Conservation (phyloP, 2,888 invertebrate genomes). For the Cantharis lateralis region DNA sequence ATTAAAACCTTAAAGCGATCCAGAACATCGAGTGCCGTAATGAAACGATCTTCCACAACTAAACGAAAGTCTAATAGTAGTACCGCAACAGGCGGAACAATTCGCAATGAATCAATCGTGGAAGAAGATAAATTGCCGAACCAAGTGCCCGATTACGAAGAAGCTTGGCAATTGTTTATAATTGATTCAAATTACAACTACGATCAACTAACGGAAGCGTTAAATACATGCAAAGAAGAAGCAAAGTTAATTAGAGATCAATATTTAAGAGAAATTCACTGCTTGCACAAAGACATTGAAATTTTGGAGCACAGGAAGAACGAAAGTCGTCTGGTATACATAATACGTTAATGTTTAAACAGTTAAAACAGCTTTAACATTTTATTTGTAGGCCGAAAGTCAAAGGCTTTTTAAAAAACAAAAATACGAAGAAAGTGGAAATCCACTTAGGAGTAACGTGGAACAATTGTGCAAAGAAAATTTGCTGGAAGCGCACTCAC, state of each 20-base stretch:
- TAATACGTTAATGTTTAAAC: background rate
- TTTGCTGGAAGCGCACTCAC: constrained; percentile 33
- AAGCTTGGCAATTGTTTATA: constrained; percentile 39
- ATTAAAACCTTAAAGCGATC: constrained; percentile 6
- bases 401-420: constrained; percentile 25
- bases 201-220: constrained; percentile 22
- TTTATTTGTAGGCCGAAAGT: constrained; percentile 24
- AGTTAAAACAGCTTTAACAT: background rate
- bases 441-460: constrained; percentile 8
- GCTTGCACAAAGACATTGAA: constrained; percentile 30
- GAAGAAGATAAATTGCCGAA: constrained; percentile 26
- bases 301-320: constrained; percentile 33
- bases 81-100: constrained; percentile 1
- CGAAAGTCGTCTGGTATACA: constrained; percentile 36
- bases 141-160: constrained; percentile 34
- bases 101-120: constrained; percentile 5
- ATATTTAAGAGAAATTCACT: constrained; percentile 35
- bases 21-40: constrained; percentile 18
- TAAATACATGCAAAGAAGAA: constrained; percentile 30
- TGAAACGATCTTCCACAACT: constrained; percentile 19
- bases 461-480: constrained; percentile 31
- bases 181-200: constrained; percentile 31
- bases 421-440: constrained; percentile 22
- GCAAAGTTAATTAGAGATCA: constrained; percentile 31
- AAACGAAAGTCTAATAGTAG: constrained; percentile 20